phyloP scores from a whole-genome alignment of 92 coral and sea anemone species.

The Diadumene lineata region DNA sequence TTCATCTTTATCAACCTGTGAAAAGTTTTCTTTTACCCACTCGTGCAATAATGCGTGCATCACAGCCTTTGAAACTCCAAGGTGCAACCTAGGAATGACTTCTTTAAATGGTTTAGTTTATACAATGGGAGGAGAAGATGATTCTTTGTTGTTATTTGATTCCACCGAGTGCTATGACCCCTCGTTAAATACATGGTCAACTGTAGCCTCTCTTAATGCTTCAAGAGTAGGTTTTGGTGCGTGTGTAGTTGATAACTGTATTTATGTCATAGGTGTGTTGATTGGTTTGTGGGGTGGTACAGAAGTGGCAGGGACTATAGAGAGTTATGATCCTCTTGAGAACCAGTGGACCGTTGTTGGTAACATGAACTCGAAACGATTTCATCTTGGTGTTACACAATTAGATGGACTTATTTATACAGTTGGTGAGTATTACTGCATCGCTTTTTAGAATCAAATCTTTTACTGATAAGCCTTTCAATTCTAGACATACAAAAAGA shows the following conservation, averaged over 20 bases:
- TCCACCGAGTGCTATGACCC: conserved; percentile 90
- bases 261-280: conserved; percentile 95
- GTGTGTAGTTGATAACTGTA: conserved; percentile 76
- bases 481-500: not conserved
- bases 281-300: conserved; percentile 99
- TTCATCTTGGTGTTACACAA: conserved; percentile 84
- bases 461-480: not conserved
- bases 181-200: conserved; percentile 70
- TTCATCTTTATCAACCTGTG: conserved; percentile 72
- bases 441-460: no score
- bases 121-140: conserved; percentile 96
- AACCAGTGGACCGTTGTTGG: conserved; percentile 87
- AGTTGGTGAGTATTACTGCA: conserved; percentile 54
- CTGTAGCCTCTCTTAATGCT: conserved; percentile 72
- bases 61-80: conserved; percentile 69
- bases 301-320: conserved; percentile 84
- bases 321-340: conserved; percentile 78
- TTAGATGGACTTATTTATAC: conserved; percentile 83
- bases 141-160: conserved; percentile 85
- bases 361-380: conserved; percentile 73
- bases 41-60: conserved; percentile 59
- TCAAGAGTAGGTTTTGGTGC: conserved; percentile 93
- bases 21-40: conserved; percentile 69
- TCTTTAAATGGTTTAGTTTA: conserved; percentile 75
- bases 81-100: conserved; percentile 84